These are phyloP conservation scores for Watsonalla cultraria DNA, from an alignment of 2,888 invertebrate species.

Conservation along the genomic window DNA sequence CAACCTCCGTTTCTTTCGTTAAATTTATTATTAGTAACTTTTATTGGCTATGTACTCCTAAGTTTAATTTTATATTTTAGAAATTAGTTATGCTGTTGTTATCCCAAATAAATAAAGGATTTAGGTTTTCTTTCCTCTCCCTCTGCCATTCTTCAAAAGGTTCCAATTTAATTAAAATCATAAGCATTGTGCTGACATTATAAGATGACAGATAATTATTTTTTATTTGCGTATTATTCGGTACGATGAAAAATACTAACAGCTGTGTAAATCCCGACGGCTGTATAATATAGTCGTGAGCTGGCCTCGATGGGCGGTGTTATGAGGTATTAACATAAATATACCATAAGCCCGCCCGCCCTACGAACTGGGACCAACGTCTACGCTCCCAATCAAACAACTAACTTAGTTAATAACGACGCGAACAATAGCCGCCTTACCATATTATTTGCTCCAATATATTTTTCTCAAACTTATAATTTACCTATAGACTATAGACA, in stretches of 20 bases:
- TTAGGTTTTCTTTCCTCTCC: too few species aligned
- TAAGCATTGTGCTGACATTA: not conserved
- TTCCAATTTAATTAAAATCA: not conserved
- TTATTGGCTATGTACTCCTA: too few species aligned
- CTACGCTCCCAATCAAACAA: not conserved
- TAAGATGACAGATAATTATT: not conserved
- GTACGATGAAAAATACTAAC: not conserved
- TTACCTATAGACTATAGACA: too few species aligned
- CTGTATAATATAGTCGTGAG: constrained; percentile 22
- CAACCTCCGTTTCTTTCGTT: too few species aligned
- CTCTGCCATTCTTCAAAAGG: too few species aligned
- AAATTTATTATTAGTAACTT: too few species aligned
- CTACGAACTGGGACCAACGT: not conserved
- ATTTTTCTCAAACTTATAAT: too few species aligned
- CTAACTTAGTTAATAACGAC: not conserved
- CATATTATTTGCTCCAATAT: too few species aligned
- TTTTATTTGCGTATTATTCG: not conserved
- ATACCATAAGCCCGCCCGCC: not conserved
- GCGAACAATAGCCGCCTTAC: not conserved
- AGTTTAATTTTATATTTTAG: too few species aligned
- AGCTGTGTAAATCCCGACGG: constrained; percentile 3
- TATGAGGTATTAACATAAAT: not conserved
- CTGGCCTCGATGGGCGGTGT: constrained; percentile 13
- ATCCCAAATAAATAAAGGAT: too few species aligned
- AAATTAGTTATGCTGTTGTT: too few species aligned